These are phyloP conservation scores for Conops quadrifasciatus DNA, from an alignment of 2,888 invertebrate species.

Conservation along the genomic window DNA sequence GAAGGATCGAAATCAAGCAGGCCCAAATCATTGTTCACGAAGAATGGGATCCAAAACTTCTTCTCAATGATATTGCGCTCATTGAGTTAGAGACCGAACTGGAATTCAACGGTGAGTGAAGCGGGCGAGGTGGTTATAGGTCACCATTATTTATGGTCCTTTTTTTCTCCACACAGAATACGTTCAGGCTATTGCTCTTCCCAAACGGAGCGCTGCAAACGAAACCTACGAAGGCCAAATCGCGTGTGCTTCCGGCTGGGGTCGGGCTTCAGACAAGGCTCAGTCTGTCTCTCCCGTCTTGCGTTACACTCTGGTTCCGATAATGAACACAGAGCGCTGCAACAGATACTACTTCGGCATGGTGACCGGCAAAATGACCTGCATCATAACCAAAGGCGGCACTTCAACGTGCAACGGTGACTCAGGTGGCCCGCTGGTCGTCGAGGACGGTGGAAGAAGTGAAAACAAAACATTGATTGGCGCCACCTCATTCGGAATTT, in stretches of 20 bases:
- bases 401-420: constrained; percentile 63
- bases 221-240: constrained; percentile 46
- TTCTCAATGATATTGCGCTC: constrained; percentile 65
- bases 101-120: constrained; percentile 57
- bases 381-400: not conserved
- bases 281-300: not conserved
- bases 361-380: not conserved
- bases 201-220: constrained; percentile 43
- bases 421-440: constrained; percentile 45
- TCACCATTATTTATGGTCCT: not conserved
- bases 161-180: constrained; percentile 40
- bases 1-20: constrained; percentile 48
- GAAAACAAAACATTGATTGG: constrained; percentile 40
- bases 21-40: constrained; percentile 60
- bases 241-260: constrained; percentile 59
- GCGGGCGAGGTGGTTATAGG: not conserved
- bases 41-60: constrained; percentile 53
- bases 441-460: too few species aligned
- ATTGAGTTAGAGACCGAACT: constrained; percentile 62
- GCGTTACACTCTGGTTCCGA: not conserved
- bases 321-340: not conserved
- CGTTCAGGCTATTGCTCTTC: constrained; percentile 52
- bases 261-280: constrained; percentile 43
- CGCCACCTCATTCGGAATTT: constrained; percentile 47
- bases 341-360: not conserved